Evolutionary conservation across 2,888 invertebrate species (phyloP), one percentile per base, ranked within the genome.

Genomic region (Colostygia pectinataria): DNA sequence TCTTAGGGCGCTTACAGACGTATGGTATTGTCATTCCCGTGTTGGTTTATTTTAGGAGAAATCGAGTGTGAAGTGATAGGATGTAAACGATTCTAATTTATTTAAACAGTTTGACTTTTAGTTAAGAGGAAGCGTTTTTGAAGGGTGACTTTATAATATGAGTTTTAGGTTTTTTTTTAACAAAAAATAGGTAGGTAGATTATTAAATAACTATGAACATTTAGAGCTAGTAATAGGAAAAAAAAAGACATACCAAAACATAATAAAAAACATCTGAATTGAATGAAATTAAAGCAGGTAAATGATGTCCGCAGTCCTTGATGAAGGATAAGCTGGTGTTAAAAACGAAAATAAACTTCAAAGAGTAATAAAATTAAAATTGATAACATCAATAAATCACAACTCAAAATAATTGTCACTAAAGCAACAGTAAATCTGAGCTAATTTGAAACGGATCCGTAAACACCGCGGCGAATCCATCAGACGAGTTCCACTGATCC

Each of bases 371-470:
- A 23, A 44, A 40, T 38, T 34, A 34, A 28, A 47, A 43, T 47
- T 36, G 25, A 48, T 13, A 50, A 32, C 51, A 55, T 49, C 46
- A 50, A 80, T 79, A 84, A 83, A 83, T 80, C 78, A 77, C 57
- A 61, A 61, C 72, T 68, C 65, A 75, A 55, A 80, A 81, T 74
- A 77, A 79, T 72, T 71, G 76, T 73, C 68, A 74, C 73, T 59
- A 61, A 66, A 72, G 51, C 71, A 74, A 70, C 70, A 72, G 72
- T 87, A 86, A 85, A 87, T 86, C 85, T 84, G 58, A 65, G 70
- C 85, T 87, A 88, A 89, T 89, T 89, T 82, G 87, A 80, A 85
- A 82, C 87, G 86, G 86, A 80, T 76, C 82, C 79, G 72, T 68
- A 71, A 73, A 70, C 66, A 67, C 71, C 64, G 68, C 64, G 57